Evolutionary conservation across 2,888 invertebrate genomes (phyloP).

Genomic region (Nymphalis polychloros): DNA sequence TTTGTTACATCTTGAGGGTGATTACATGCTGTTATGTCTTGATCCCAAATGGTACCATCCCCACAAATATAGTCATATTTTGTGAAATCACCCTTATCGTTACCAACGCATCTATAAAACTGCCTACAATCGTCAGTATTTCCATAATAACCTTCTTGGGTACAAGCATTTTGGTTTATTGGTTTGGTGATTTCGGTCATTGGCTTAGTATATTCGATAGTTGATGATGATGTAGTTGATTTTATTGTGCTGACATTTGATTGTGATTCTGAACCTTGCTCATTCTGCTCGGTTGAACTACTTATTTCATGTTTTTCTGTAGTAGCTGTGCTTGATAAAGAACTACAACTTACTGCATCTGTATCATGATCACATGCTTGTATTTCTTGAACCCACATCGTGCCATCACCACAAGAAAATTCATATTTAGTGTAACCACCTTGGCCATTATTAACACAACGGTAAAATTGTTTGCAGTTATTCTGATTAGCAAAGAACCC

Average conservation of each 20-base stretch:
- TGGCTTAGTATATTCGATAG: conserved; percentile 30
- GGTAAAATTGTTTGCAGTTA: conserved; percentile 88
- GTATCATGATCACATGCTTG: conserved; percentile 60
- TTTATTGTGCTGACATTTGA: conserved; percentile 28
- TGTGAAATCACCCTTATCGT: conserved; percentile 81
- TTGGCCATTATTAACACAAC: conserved; percentile 85
- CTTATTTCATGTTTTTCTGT: conserved; percentile 10
- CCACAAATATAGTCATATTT: conserved; percentile 88
- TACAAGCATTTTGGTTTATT: conserved; percentile 57
- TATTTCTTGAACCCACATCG: conserved; percentile 87
- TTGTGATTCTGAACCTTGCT: conserved; percentile 11
- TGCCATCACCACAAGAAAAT: conserved; percentile 87
- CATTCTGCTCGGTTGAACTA: conserved; percentile 20
- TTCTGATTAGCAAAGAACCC: conserved; percentile 86
- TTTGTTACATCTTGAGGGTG: conserved; percentile 69
- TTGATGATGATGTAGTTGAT: conserved; percentile 26
- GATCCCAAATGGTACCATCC: conserved; percentile 90
- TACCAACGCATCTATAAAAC: conserved; percentile 88
- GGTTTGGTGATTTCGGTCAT: conserved; percentile 28
- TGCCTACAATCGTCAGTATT: conserved; percentile 86
- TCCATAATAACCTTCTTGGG: conserved; percentile 85
- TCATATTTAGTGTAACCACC: conserved; percentile 84
- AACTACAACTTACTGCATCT: conserved; percentile 14
- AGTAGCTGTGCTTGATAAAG: conserved; percentile 13
- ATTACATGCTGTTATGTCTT: conserved; percentile 79